Percentiles rank a stretch among this genome's conserved stretches.
phyloP scores from a whole-genome alignment of 2,888 invertebrate genomes.

The Platerodrilus igneus region DNA sequence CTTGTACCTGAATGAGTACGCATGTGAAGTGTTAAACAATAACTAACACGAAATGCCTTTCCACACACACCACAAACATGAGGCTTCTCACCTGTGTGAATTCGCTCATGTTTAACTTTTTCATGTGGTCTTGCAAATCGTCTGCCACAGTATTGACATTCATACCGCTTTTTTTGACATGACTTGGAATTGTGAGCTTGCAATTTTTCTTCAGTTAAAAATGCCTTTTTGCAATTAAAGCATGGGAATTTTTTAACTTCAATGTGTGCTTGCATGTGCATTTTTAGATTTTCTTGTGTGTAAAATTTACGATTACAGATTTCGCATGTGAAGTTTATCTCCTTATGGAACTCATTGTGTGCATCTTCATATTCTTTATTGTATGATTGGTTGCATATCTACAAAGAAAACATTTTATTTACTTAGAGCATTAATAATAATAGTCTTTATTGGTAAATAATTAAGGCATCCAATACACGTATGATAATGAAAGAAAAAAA shows the following conservation, averaged over 20 bases:
- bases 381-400: conserved; percentile 52
- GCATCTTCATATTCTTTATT: conserved; percentile 53
- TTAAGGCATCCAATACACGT: neutral
- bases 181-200: conserved; percentile 39
- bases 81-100: conserved; percentile 76
- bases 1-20: conserved; percentile 74
- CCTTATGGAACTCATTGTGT: conserved; percentile 65
- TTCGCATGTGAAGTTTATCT: conserved; percentile 57
- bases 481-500: neutral
- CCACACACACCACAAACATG: conserved; percentile 76
- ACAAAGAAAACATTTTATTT: conserved; percentile 1
- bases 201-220: conserved; percentile 38
- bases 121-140: conserved; percentile 72
- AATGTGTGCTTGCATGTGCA: conserved; percentile 71
- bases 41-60: conserved; percentile 73
- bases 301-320: conserved; percentile 71
- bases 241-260: conserved; percentile 50
- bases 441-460: neutral
- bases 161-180: conserved; percentile 53
- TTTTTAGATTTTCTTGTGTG: conserved; percentile 59
- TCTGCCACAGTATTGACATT: conserved; percentile 67
- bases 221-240: conserved; percentile 44
- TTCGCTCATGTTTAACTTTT: conserved; percentile 79
- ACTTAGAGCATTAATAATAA: neutral
- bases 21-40: conserved; percentile 74